These are phyloP conservation scores for Saccopteryx leptura DNA, from an alignment of 2,113 vertebrate genomes.

Conservation along the genomic window DNA sequence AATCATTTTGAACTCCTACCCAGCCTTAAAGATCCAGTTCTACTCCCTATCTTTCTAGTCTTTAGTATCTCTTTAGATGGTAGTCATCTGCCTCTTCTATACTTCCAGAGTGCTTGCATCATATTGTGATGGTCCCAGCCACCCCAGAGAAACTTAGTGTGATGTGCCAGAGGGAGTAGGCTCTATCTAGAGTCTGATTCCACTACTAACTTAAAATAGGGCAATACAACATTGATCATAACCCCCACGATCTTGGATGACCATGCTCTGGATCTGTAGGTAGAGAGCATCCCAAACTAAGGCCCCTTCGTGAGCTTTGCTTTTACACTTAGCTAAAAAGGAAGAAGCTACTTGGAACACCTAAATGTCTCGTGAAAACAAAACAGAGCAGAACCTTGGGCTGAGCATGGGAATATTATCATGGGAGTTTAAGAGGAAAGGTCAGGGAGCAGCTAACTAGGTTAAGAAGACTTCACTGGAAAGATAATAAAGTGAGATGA, in stretches of 20 bases:
- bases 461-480: not conserved
- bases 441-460: not conserved
- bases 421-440: not conserved
- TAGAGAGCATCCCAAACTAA: not conserved
- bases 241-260: not conserved
- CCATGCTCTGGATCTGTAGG: not conserved
- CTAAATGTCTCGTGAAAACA: constrained; percentile 33
- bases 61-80: not conserved
- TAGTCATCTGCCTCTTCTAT: not conserved
- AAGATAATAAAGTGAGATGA: not conserved
- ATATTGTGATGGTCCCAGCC: not conserved
- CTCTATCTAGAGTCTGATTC: not conserved
- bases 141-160: not conserved
- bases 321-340: constrained; percentile 22
- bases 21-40: not conserved
- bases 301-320: not conserved
- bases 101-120: not conserved
- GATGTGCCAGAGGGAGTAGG: not conserved
- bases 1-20: not conserved
- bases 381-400: constrained; percentile 36
- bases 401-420: not conserved
- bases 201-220: not conserved
- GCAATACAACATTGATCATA: not conserved
- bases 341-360: constrained; percentile 47
- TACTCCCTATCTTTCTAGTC: not conserved